These are phyloP conservation scores for Falco naumanni DNA, from an alignment of 2,797 vertebrate species.

Conservation along the genomic window DNA sequence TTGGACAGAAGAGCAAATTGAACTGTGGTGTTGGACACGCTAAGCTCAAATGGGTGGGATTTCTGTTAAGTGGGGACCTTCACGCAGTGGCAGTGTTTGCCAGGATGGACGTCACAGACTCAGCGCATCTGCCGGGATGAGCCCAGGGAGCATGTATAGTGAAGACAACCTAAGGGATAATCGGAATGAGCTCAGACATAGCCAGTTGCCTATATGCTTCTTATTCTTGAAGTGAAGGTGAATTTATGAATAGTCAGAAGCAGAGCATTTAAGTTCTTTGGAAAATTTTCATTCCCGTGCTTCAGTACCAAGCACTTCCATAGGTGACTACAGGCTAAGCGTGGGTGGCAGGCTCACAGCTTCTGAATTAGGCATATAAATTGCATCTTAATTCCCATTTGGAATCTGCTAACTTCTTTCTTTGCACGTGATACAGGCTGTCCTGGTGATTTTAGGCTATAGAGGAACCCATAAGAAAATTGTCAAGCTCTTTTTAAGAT, in stretches of 20 bases:
- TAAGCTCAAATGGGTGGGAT: background rate
- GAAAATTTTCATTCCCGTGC: background rate
- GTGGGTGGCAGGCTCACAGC: background rate
- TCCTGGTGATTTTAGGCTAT: background rate
- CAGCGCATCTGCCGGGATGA: background rate
- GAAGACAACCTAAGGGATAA: background rate
- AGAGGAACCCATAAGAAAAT: background rate
- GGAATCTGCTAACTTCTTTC: background rate
- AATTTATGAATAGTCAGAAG: background rate
- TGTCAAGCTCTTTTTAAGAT: background rate
- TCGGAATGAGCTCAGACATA: background rate
- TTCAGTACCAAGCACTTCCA: background rate
- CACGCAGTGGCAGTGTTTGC: fast-evolving
- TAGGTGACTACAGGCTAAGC: background rate
- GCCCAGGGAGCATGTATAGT: background rate
- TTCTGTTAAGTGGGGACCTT: background rate
- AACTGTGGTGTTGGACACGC: background rate
- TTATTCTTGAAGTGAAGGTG: background rate
- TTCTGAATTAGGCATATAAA: background rate
- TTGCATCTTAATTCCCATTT: background rate
- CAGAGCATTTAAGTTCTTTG: background rate
- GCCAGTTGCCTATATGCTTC: background rate
- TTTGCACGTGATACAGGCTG: background rate
- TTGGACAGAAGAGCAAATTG: background rate
- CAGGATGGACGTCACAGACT: too few species aligned